Percentiles rank a stretch among this genome's conserved stretches.
These are phyloP conservation scores for Amazona guildingii DNA, from an alignment of 2,113 vertebrate species.

Conservation along the genomic window DNA sequence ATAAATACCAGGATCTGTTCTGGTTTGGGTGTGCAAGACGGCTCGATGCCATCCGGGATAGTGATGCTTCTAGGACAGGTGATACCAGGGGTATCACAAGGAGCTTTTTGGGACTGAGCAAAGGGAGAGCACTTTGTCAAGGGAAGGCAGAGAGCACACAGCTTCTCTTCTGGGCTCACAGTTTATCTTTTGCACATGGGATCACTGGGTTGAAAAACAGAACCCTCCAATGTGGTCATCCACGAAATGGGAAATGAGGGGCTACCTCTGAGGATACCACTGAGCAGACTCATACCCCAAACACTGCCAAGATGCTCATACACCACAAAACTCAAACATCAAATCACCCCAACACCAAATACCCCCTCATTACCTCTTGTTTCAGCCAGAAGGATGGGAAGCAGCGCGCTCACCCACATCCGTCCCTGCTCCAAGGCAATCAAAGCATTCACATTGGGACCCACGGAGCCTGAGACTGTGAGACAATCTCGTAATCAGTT, in stretches of 20 bases:
- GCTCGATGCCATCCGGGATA: not conserved
- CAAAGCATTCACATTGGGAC: not conserved
- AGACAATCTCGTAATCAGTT: conserved; percentile 16
- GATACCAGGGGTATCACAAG: not conserved
- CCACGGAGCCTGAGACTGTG: not conserved
- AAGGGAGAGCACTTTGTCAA: not conserved
- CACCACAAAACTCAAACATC: not conserved
- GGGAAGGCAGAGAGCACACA: not conserved
- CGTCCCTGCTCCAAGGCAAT: fast-evolving
- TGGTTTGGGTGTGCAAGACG: not conserved
- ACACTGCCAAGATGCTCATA: fast-evolving
- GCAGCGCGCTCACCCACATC: not conserved
- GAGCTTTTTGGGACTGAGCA: not conserved
- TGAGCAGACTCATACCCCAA: not conserved
- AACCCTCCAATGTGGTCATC: not conserved
- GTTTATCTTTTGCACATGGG: fast-evolving
- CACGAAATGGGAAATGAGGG: not conserved
- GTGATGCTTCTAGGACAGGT: not conserved
- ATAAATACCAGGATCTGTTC: not conserved
- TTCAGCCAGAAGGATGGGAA: not conserved
- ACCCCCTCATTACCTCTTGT: not conserved
- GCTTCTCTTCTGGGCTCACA: not conserved
- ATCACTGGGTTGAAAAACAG: not conserved
- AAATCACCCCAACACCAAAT: not conserved
- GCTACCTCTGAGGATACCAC: not conserved